Percentiles rank a stretch among this genome's conserved stretches.
phyloP scores from a whole-genome alignment of 2,888 invertebrate genomes.

The Elysia crispata region DNA sequence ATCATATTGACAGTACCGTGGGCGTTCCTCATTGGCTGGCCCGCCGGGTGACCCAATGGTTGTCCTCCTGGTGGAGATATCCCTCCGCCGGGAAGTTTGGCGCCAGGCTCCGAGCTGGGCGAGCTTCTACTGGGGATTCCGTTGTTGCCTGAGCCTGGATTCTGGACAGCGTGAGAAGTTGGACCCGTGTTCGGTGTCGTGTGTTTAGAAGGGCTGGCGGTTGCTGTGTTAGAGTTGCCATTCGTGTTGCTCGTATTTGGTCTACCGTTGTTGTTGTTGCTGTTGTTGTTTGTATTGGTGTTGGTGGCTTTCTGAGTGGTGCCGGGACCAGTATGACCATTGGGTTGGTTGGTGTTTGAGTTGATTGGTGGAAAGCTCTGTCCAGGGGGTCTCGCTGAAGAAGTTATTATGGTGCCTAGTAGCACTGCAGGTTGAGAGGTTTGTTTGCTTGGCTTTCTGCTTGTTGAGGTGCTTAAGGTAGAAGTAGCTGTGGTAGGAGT shows the following conservation, averaged over 20 bases:
- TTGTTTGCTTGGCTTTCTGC: not conserved
- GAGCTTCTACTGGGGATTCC: too few species aligned
- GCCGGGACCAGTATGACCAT: not conserved
- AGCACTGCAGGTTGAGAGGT: too few species aligned
- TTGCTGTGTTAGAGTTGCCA: not conserved
- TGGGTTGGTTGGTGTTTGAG: too few species aligned
- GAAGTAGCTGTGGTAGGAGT: not conserved
- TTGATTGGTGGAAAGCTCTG: too few species aligned
- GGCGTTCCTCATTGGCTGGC: not conserved
- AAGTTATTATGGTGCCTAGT: not conserved
- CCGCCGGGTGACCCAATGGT: not conserved
- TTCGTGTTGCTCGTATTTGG: not conserved
- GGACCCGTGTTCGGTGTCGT: too few species aligned
- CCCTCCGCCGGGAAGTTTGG: too few species aligned
- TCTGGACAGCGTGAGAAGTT: not conserved
- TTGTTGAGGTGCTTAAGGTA: not conserved
- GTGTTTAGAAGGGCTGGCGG: not conserved
- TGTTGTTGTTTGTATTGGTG: conserved; percentile 5
- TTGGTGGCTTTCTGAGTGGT: not conserved
- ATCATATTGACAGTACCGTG: not conserved
- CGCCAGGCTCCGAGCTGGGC: too few species aligned
- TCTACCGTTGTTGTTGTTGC: not conserved
- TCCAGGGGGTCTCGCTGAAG: not conserved
- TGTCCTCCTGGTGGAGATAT: too few species aligned
- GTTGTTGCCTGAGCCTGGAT: not conserved